A percentile compares a stretch with the other conserved stretches of the same genome.
phyloP scores from a whole-genome alignment of 2,113 vertebrate genomes.

The Urocitellus parryii region DNA sequence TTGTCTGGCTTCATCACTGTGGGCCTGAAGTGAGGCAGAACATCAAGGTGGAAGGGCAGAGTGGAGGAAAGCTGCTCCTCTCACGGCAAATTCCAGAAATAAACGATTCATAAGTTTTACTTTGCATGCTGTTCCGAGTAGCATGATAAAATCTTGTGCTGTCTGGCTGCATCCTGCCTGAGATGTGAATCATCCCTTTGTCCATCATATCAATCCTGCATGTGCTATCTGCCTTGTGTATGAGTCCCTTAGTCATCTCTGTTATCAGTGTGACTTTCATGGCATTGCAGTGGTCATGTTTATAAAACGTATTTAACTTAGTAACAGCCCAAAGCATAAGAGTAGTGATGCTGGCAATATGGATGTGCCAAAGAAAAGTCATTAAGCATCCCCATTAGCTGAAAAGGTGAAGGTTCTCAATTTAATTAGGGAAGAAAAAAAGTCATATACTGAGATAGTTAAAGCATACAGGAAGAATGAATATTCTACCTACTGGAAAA shows the following conservation, averaged over 20 bases:
- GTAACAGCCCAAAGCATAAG: not conserved
- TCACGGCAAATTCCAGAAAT: not conserved
- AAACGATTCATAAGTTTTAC: not conserved
- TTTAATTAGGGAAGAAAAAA: not conserved
- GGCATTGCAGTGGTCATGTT: not conserved
- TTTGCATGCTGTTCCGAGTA: not conserved
- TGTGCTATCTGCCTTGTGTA: not conserved
- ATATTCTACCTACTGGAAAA: not conserved
- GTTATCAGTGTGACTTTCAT: not conserved
- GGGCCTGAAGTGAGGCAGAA: too few relatives aligned
- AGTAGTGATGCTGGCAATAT: not conserved
- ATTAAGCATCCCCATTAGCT: not conserved
- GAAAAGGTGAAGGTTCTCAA: not conserved
- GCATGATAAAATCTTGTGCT: not conserved
- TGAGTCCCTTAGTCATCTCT: not conserved
- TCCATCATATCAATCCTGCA: not conserved
- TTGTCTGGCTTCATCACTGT: too few relatives aligned
- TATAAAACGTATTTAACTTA: not conserved
- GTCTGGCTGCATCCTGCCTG: not conserved
- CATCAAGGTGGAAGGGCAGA: too few relatives aligned
- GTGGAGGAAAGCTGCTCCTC: too few relatives aligned
- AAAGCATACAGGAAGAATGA: not conserved
- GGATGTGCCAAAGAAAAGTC: not conserved
- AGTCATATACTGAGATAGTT: too few relatives aligned
- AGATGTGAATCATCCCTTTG: not conserved